Evolutionary conservation across 2,888 invertebrate species (phyloP).

Genomic region (Tetropium fuscum): DNA sequence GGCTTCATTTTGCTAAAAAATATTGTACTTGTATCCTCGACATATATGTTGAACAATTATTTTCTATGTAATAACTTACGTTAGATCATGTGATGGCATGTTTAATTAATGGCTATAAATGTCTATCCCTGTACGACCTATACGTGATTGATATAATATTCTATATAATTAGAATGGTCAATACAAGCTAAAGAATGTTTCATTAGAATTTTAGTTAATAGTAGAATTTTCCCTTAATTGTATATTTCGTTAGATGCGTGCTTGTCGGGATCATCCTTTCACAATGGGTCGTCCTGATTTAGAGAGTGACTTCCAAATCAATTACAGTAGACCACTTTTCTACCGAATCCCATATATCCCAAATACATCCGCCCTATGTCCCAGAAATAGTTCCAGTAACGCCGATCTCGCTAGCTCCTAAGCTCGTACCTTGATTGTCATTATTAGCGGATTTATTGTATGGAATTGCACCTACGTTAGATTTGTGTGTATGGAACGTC

Average conservation of each 20-base stretch:
- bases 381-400: constrained; percentile 41
- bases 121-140: too few species aligned
- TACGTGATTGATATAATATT: background rate
- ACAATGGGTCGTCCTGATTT: constrained; percentile 57
- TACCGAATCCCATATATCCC: constrained; percentile 31
- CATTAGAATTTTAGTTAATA: constrained; percentile 7
- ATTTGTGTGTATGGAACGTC: constrained; percentile 45
- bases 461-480: constrained; percentile 54
- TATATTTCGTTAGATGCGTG: constrained; percentile 21
- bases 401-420: constrained; percentile 58
- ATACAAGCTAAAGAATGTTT: background rate
- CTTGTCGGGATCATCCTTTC: constrained; percentile 50
- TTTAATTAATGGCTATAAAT: too few species aligned
- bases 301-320: constrained; percentile 60
- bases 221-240: constrained; percentile 10
- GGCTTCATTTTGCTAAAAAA: too few species aligned
- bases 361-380: constrained; percentile 16
- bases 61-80: too few species aligned
- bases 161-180: background rate
- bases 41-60: too few species aligned
- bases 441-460: constrained; percentile 57
- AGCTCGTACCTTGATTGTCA: constrained; percentile 63
- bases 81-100: too few species aligned
- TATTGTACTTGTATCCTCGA: too few species aligned
- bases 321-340: constrained; percentile 53